These are phyloP conservation scores for Leucoma salicis DNA, from an alignment of 2,888 invertebrate species.

Conservation along the genomic window DNA sequence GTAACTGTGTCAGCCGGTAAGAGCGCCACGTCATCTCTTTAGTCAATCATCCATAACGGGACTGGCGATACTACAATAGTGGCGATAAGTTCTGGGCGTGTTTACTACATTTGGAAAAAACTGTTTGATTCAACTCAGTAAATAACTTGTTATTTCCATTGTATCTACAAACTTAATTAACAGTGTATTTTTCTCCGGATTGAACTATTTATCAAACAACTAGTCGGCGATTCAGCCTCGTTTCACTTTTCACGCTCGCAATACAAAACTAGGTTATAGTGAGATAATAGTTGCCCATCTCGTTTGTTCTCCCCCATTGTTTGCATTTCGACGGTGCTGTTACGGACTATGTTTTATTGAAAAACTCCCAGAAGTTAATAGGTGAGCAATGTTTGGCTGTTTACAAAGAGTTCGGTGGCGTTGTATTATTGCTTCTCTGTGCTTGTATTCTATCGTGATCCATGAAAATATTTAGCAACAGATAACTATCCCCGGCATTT, in stretches of 20 bases:
- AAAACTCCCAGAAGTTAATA: slow-evolving; percentile 47
- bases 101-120: too few relatives aligned
- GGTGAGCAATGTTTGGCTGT: slow-evolving; percentile 32
- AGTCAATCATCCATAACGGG: too few relatives aligned
- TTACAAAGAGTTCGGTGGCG: slow-evolving; percentile 9
- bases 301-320: slow-evolving; percentile 57
- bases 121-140: slow-evolving; percentile 4
- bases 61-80: too few relatives aligned
- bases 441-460: slow-evolving; percentile 16
- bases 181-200: slow-evolving; percentile 34
- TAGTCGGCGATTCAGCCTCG: slow-evolving; percentile 49
- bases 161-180: slow-evolving; percentile 33
- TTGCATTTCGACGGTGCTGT: slow-evolving; percentile 47
- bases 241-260: slow-evolving; percentile 47
- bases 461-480: slow-evolving; percentile 22
- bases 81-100: too few relatives aligned
- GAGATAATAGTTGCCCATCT: slow-evolving; percentile 58
- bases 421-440: slow-evolving; percentile 24
- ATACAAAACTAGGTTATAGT: slow-evolving; percentile 59
- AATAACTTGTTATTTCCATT: slow-evolving; percentile 23
- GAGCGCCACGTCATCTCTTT: too few relatives aligned
- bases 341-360: slow-evolving; percentile 42
- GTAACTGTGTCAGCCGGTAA: too few relatives aligned
- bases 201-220: slow-evolving; percentile 46
- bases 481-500: slow-evolving; percentile 12